Evolutionary conservation across 2,113 vertebrate species (phyloP).

Genomic region (Sinocyclocheilus maitianheensis): DNA sequence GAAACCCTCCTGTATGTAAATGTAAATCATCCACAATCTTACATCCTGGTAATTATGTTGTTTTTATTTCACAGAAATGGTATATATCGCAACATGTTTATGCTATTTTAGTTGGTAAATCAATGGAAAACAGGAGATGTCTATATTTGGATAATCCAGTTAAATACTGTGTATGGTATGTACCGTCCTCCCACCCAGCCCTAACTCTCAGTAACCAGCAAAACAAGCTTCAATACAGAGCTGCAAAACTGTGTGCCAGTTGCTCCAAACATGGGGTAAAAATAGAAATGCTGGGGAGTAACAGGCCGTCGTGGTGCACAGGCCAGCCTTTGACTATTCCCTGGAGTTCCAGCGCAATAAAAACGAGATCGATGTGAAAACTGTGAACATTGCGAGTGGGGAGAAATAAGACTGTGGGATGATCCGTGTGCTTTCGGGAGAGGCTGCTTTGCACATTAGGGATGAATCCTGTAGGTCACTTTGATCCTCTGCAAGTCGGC

Average conservation of each 20-base stretch:
- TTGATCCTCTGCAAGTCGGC: constrained; percentile 26
- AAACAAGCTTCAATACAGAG: neutral
- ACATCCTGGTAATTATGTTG: neutral
- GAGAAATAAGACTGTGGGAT: neutral
- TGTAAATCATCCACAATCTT: neutral
- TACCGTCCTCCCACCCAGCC: neutral
- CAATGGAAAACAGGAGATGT: neutral
- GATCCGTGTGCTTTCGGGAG: constrained; percentile 6
- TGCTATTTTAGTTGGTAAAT: neutral
- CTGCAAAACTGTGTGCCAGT: constrained; percentile 12
- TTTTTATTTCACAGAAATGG: neutral
- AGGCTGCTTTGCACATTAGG: neutral
- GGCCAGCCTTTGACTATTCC: constrained; percentile 18
- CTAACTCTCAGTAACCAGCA: neutral
- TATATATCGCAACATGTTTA: neutral
- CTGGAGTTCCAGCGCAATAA: constrained; percentile 15
- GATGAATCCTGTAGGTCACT: constrained; percentile 15
- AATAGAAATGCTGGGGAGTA: constrained; percentile 40
- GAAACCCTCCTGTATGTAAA: neutral
- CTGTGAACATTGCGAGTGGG: neutral
- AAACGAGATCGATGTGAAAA: constrained; percentile 1
- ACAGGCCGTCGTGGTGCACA: constrained; percentile 1
- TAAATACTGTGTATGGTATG: neutral
- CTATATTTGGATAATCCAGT: neutral
- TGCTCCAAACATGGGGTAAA: constrained; percentile 24